Evolutionary conservation across 2,888 invertebrate species (phyloP).

Genomic region (Plemyria rubiginata): DNA sequence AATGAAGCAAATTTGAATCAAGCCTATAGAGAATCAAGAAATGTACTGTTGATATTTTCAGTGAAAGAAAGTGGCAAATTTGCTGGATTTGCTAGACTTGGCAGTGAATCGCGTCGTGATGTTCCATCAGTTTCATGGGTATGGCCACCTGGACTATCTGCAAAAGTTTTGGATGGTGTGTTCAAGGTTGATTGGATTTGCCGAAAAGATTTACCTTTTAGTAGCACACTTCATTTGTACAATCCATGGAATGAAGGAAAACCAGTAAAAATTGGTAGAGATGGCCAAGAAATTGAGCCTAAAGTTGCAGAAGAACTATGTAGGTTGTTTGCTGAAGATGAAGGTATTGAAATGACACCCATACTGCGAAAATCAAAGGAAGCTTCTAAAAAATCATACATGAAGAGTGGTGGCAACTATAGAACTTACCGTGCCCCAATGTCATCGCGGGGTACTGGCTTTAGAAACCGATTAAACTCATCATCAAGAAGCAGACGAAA

Average conservation of each 20-base stretch:
- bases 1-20: constrained; percentile 98
- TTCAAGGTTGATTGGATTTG: constrained; percentile 99
- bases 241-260: constrained; percentile 99
- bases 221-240: constrained; percentile 95
- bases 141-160: constrained; percentile 95
- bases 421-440: constrained; percentile 78
- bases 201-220: constrained; percentile 96
- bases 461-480: constrained; percentile 80
- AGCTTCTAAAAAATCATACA: constrained; percentile 87
- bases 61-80: constrained; percentile 99
- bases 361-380: constrained; percentile 94
- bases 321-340: constrained; percentile 96
- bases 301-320: constrained; percentile 97
- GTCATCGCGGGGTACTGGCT: constrained; percentile 72
- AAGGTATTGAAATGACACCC: constrained; percentile 94
- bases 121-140: constrained; percentile 97
- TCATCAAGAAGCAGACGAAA: constrained; percentile 85
- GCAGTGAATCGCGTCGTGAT: constrained; percentile 95
- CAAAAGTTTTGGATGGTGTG: constrained; percentile 97
- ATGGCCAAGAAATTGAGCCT: constrained; percentile 99
- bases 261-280: constrained; percentile 99
- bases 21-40: constrained; percentile 96
- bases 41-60: constrained; percentile 97
- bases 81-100: constrained; percentile 96
- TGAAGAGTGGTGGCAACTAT: constrained; percentile 82